These are phyloP conservation scores for Ophiodon elongatus DNA, from an alignment of 2,113 vertebrate species.

Conservation along the genomic window DNA sequence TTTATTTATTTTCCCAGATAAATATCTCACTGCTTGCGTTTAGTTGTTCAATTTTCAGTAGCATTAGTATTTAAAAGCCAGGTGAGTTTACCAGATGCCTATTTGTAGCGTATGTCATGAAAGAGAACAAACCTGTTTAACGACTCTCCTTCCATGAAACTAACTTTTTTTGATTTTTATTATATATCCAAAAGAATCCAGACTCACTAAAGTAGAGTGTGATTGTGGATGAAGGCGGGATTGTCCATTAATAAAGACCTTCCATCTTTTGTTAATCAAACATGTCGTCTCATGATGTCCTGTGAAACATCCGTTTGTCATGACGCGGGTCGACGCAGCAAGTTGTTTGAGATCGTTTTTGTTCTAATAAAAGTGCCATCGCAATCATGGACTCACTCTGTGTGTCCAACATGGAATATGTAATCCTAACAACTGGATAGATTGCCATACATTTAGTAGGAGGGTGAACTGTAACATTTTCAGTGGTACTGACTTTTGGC, in stretches of 20 bases:
- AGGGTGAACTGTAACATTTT: background rate
- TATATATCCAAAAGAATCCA: slow-evolving; percentile 1
- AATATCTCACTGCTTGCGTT: background rate
- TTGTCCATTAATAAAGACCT: slow-evolving; percentile 55
- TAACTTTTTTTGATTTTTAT: slow-evolving; percentile 2
- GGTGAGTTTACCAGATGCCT: slow-evolving; percentile 55
- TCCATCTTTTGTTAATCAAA: slow-evolving; percentile 32
- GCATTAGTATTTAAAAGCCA: slow-evolving; percentile 15
- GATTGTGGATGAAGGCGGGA: slow-evolving; percentile 37
- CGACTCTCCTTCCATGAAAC: slow-evolving; percentile 48
- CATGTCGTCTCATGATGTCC: slow-evolving; percentile 16
- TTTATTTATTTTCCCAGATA: background rate
- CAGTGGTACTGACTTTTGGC: background rate
- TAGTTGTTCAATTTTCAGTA: background rate
- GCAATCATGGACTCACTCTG: background rate
- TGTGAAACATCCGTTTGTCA: slow-evolving; percentile 61
- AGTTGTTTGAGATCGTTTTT: slow-evolving; percentile 38
- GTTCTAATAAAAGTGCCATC: slow-evolving; percentile 15
- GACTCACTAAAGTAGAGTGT: slow-evolving; percentile 12
- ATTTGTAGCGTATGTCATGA: slow-evolving; percentile 42
- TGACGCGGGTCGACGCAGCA: slow-evolving; percentile 7
- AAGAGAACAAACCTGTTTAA: slow-evolving; percentile 21
- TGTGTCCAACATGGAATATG: background rate
- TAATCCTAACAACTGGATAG: background rate
- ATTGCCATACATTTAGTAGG: background rate